These are phyloP conservation scores for Esox niger DNA, from an alignment of 2,113 vertebrate species.

Conservation along the genomic window DNA sequence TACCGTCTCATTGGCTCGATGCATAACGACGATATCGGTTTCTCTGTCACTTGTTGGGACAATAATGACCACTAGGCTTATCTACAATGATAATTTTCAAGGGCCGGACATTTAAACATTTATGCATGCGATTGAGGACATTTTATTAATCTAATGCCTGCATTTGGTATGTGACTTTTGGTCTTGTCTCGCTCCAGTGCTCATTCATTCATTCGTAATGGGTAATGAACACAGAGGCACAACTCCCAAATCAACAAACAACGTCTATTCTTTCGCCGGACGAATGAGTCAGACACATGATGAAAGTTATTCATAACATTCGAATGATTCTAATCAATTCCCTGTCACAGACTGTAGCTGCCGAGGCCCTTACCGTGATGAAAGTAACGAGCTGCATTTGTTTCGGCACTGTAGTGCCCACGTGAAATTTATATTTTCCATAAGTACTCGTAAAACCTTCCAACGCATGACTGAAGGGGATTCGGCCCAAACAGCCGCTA, in stretches of 20 bases:
- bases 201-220: slow-evolving; percentile 54
- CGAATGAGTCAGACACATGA: slow-evolving; percentile 68
- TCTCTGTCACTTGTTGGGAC: slow-evolving; percentile 3
- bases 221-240: slow-evolving; percentile 35
- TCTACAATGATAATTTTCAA: slow-evolving; percentile 32
- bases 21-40: slow-evolving; percentile 33
- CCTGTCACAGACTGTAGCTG: slow-evolving; percentile 87
- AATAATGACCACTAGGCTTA: slow-evolving; percentile 27
- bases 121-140: slow-evolving; percentile 49
- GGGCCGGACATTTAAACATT: slow-evolving; percentile 45
- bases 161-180: slow-evolving; percentile 24
- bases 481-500: slow-evolving; percentile 35
- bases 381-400: slow-evolving; percentile 83
- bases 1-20: not conserved
- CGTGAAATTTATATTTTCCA: slow-evolving; percentile 74
- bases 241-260: slow-evolving; percentile 51
- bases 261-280: slow-evolving; percentile 44
- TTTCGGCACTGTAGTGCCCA: slow-evolving; percentile 78
- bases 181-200: slow-evolving; percentile 52
- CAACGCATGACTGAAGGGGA: slow-evolving; percentile 86
- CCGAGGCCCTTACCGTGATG: slow-evolving; percentile 84
- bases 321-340: slow-evolving; percentile 97
- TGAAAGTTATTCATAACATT: slow-evolving; percentile 96
- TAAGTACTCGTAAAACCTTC: slow-evolving; percentile 77
- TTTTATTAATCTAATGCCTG: slow-evolving; percentile 48